Conservation (phyloP, 1,140 invertebrate genomes). For the Drosophila chauvacae region DNA sequence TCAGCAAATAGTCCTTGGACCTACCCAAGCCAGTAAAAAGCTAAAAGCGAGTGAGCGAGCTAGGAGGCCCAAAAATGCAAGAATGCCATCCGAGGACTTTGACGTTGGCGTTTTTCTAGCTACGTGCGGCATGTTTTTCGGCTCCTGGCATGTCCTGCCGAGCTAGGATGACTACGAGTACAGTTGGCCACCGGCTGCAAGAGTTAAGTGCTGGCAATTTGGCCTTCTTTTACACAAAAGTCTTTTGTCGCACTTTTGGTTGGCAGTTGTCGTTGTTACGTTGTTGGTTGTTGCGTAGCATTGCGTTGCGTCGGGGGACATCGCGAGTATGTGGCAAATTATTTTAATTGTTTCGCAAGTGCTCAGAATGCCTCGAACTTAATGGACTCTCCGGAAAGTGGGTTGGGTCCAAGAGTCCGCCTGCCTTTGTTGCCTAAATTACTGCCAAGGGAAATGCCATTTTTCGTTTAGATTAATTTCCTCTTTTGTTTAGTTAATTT, state of each 20-base stretch:
- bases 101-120: slow-evolving; percentile 47
- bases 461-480: slow-evolving; percentile 75
- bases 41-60: slow-evolving; percentile 1
- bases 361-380: slow-evolving; percentile 73
- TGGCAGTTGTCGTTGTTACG: slow-evolving; percentile 5
- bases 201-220: slow-evolving; percentile 76
- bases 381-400: slow-evolving; percentile 64
- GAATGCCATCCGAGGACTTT: slow-evolving; percentile 41
- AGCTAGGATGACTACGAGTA: slow-evolving; percentile 49
- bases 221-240: slow-evolving; percentile 54
- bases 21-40: not conserved
- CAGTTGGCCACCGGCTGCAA: slow-evolving; percentile 64
- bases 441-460: slow-evolving; percentile 69
- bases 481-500: slow-evolving; percentile 75
- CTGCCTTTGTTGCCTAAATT: slow-evolving; percentile 57
- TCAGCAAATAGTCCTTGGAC: slow-evolving; percentile 5
- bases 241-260: slow-evolving; percentile 28
- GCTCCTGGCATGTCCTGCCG: slow-evolving; percentile 39
- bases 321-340: slow-evolving; percentile 75
- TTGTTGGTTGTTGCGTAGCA: slow-evolving; percentile 6
- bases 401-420: slow-evolving; percentile 37
- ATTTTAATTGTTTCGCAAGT: slow-evolving; percentile 82
- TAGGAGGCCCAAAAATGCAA: slow-evolving; percentile 17
- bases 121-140: slow-evolving; percentile 42
- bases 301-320: slow-evolving; percentile 67